These are phyloP conservation scores for Ditula angustiorana DNA, from an alignment of 2,888 invertebrate species.

Conservation along the genomic window DNA sequence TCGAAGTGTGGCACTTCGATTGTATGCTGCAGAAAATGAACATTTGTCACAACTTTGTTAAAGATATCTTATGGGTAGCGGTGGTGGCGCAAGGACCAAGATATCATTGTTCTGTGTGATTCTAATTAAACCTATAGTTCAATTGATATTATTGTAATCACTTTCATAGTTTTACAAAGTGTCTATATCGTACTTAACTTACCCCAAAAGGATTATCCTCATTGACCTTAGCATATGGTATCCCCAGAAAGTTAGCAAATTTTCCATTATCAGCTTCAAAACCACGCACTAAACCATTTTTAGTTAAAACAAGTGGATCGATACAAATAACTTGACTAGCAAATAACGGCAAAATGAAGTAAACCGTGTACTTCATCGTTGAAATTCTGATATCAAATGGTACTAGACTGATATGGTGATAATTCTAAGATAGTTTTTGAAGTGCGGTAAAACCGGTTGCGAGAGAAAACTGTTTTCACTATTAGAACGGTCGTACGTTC, in stretches of 20 bases:
- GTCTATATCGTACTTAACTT: slow-evolving; percentile 15
- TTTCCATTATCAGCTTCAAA: slow-evolving; percentile 28
- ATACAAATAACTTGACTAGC: slow-evolving; percentile 39
- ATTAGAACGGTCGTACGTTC: no score
- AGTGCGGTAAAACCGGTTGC: neutral
- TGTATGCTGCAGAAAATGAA: slow-evolving; percentile 22
- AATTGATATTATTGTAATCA: neutral
- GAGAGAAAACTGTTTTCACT: neutral
- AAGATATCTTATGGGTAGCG: no score
- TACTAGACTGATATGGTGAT: slow-evolving; percentile 4
- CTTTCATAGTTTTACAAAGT: no score
- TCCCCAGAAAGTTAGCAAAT: slow-evolving; percentile 39
- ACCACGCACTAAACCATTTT: slow-evolving; percentile 39
- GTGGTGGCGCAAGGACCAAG: no score
- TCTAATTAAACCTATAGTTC: no score
- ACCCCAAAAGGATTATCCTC: slow-evolving; percentile 38
- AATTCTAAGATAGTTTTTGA: slow-evolving; percentile 3
- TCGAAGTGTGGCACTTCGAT: slow-evolving; percentile 15
- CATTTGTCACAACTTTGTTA: neutral
- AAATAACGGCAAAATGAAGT: neutral
- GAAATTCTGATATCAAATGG: slow-evolving; percentile 10
- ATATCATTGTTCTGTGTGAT: no score
- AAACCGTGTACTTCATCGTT: slow-evolving; percentile 15
- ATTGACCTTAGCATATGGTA: slow-evolving; percentile 39
- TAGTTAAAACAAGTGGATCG: slow-evolving; percentile 39